Percentiles rank a stretch among this genome's conserved stretches.
phyloP scores from a whole-genome alignment of 1,140 invertebrate species.

The Asobara japonica region DNA sequence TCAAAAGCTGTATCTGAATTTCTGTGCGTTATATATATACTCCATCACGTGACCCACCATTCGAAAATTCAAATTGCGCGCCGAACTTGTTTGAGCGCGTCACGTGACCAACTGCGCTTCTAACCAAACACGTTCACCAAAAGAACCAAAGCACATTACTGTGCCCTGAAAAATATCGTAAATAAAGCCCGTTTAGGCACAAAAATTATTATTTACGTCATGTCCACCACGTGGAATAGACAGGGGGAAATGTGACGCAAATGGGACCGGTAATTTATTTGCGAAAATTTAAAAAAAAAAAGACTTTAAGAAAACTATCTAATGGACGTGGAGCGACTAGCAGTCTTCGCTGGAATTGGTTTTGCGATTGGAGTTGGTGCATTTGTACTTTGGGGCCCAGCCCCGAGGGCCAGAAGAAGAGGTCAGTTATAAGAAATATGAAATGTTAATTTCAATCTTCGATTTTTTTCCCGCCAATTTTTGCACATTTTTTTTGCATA shows the following conservation, averaged over 20 bases:
- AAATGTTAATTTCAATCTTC: background rate
- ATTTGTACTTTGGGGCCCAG: conserved; percentile 82
- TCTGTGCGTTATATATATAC: no score
- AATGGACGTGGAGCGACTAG: conserved; percentile 75
- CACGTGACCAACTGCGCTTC: no score
- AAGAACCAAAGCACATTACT: background rate
- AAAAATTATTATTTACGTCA: no score
- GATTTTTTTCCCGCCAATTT: conserved; percentile 2
- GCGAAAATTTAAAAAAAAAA: no score
- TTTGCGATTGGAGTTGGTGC: conserved; percentile 80
- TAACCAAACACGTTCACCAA: background rate
- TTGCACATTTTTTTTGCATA: no score
- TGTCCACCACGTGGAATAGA: no score
- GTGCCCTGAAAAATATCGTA: background rate
- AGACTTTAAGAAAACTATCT: background rate
- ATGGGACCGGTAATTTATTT: no score
- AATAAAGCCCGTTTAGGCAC: background rate
- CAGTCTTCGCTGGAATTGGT: conserved; percentile 78
- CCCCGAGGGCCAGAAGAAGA: conserved; percentile 64
- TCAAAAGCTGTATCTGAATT: no score
- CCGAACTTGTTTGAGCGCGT: no score
- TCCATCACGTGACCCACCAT: no score
- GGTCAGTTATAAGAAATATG: conserved; percentile 43
- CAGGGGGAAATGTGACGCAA: no score
- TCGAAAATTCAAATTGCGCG: no score